Percentiles rank a stretch among this genome's conserved stretches.
Conservation (phyloP, 2,888 invertebrate genomes). For the Cyclophora albipunctata region DNA sequence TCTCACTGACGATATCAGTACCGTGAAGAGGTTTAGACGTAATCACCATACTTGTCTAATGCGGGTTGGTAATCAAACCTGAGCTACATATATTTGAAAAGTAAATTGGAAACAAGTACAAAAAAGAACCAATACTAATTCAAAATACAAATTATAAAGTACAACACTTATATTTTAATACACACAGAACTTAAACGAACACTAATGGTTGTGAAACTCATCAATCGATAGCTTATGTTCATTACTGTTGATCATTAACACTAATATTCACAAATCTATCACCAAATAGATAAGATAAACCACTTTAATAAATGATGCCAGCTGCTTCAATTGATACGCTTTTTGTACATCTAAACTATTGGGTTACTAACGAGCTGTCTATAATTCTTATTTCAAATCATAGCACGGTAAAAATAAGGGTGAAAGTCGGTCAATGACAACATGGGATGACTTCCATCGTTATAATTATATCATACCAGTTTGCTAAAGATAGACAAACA, state of each 20-base stretch:
- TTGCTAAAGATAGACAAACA: slow-evolving; percentile 40
- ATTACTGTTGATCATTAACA: slow-evolving; percentile 40
- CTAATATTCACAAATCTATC: slow-evolving; percentile 31
- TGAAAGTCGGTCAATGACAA: slow-evolving; percentile 1
- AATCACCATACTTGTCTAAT: too few relatives aligned
- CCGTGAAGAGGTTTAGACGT: too few relatives aligned
- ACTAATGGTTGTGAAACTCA: too few relatives aligned
- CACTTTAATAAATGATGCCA: slow-evolving; percentile 28
- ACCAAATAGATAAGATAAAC: slow-evolving; percentile 37
- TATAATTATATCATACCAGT: slow-evolving; percentile 27
- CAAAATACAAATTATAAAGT: too few relatives aligned
- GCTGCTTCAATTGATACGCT: slow-evolving; percentile 29
- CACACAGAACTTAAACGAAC: too few relatives aligned
- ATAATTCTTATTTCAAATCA: background rate
- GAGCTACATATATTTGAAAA: too few relatives aligned
- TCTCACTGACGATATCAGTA: too few relatives aligned
- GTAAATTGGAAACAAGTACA: too few relatives aligned
- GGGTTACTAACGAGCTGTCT: slow-evolving; percentile 27
- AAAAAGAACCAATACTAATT: too few relatives aligned
- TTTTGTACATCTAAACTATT: slow-evolving; percentile 27
- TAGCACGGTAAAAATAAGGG: background rate
- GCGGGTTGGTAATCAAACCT: too few relatives aligned
- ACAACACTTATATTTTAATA: too few relatives aligned
- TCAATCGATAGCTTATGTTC: slow-evolving; percentile 7
- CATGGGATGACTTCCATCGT: slow-evolving; percentile 11